Evolutionary conservation across 1,140 invertebrate species (phyloP), one percentile per base, ranked within the genome.

Genomic region (Pseudomyrmex concolor): DNA sequence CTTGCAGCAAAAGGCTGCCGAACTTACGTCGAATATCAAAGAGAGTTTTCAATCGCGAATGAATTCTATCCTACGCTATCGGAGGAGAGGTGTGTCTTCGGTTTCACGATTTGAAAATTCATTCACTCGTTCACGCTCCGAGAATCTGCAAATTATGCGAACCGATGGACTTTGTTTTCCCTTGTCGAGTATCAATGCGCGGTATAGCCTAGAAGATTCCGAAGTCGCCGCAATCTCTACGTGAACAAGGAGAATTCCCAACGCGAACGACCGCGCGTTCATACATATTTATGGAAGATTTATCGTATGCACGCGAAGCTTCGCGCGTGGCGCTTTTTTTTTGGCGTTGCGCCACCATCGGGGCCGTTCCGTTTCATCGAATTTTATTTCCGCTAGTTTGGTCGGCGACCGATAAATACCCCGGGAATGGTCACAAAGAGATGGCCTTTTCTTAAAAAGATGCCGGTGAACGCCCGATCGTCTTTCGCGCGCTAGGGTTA

Each of bases 251-350:
- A 87, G 67, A 87, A 64, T 83, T 87, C 81, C 84, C 72, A 70
- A 0, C 34, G 51, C 81, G 74, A 86, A 90, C 67, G 83, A 15
- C 59, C 63, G 84, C 86, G 87, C 90, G 88, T 90, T 91, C 92
- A 91, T 90, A 90, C 88, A 92, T 91, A 92, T 91, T 92, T 90
- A 89, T 90, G 89, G 87, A 91, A 34, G 91, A 92, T 91, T 91
- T 91, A 92, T 92, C 89, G 89, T 87, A 89, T 89, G 90, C 89
- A 89, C 86, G 86, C 89, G 82, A 90, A 89, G 87, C 60, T 48
- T 50, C 59, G 43, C 51, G 50, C 25, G 22, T 22, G 22, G 22
- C 22, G 22, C 2, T 25, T 25, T 48, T 83, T 84, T 89, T 87
- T 89, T 91, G 88, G 90, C 91, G 45, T 82, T 83, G 74, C 87